A percentile compares a stretch with the other conserved stretches of the same genome.
Evolutionary conservation across 1,140 invertebrate genomes (phyloP).

Genomic region (Lethrus apterus): DNA sequence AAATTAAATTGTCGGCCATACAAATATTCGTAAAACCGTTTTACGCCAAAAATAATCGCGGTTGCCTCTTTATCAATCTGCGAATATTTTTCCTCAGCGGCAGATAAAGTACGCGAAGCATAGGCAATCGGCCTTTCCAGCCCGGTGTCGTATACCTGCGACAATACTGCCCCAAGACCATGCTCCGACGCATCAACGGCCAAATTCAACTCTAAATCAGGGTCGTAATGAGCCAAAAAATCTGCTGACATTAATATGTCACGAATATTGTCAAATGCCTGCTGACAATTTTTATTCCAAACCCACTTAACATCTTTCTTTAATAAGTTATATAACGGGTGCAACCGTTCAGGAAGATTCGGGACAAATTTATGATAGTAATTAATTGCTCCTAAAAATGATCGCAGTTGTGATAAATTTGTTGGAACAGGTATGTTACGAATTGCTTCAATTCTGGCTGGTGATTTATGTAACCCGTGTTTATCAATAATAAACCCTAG

Average conservation of each 20-base stretch:
- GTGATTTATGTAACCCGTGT: conserved; percentile 35
- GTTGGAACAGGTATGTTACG: conserved; percentile 30
- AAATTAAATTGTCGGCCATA: conserved; percentile 41
- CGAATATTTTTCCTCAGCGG: conserved; percentile 4
- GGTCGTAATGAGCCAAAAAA: conserved; percentile 40
- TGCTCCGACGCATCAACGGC: conserved; percentile 39
- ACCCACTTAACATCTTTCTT: conserved; percentile 22
- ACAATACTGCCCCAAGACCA: conserved; percentile 43
- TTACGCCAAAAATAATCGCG: conserved; percentile 40
- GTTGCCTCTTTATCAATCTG: conserved; percentile 31
- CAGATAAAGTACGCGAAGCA: conserved; percentile 45
- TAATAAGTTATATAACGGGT: conserved; percentile 27
- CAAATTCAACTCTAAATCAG: conserved; percentile 44
- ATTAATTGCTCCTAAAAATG: conserved; percentile 40
- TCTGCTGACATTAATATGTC: conserved; percentile 26
- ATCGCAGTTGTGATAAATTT: conserved; percentile 32
- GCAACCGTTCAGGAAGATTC: conserved; percentile 17
- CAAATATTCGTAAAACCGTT: conserved; percentile 43
- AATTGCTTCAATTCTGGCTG: conserved; percentile 40
- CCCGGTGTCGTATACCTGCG: conserved; percentile 36
- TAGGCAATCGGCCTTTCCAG: conserved; percentile 43
- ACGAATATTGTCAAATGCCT: conserved; percentile 30
- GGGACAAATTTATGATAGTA: conserved; percentile 39
- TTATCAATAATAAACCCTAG: conserved; percentile 35
- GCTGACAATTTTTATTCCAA: conserved; percentile 25